Percentiles rank a stretch among this genome's conserved stretches.
Conservation (phyloP, 35 echinoderm and acorn worm genomes). For the Diadema setosum region DNA sequence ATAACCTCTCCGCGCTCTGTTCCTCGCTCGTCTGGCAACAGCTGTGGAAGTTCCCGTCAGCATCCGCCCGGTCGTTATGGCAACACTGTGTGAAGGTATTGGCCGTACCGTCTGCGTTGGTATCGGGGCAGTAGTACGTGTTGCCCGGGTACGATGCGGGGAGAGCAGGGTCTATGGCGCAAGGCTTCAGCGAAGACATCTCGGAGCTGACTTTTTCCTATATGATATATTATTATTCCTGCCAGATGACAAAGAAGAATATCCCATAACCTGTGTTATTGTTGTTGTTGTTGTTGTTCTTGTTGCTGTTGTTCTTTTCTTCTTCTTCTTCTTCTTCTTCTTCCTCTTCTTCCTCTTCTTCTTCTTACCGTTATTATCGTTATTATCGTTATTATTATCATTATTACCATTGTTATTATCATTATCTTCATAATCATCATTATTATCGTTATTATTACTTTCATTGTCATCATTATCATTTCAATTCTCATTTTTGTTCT, state of each 20-base stretch:
- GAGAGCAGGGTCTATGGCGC: slow-evolving; percentile 24
- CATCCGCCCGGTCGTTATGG: slow-evolving; percentile 69
- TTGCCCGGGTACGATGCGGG: slow-evolving; percentile 40
- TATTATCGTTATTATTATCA: no score
- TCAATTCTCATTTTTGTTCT: no score
- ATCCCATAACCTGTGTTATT: no score
- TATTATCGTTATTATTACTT: no score
- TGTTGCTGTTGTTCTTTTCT: neutral
- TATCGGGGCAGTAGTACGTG: slow-evolving; percentile 65
- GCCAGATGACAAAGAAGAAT: no score
- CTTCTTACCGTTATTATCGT: no score
- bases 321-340: neutral
- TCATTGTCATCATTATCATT: no score
- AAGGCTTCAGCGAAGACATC: slow-evolving; percentile 15
- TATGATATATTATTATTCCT: no score
- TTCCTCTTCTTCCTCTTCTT: neutral
- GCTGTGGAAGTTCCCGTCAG: slow-evolving; percentile 54
- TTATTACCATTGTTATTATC: no score
- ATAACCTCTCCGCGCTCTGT: slow-evolving; percentile 44
- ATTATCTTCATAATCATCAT: no score
- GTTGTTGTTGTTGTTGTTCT: neutral
- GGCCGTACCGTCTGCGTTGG: slow-evolving; percentile 60
- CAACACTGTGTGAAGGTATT: slow-evolving; percentile 86
- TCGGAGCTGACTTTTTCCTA: no score
- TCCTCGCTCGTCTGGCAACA: slow-evolving; percentile 57